phyloP scores from a whole-genome alignment of 2,888 invertebrate genomes.

The Scaeva pyrastri region DNA sequence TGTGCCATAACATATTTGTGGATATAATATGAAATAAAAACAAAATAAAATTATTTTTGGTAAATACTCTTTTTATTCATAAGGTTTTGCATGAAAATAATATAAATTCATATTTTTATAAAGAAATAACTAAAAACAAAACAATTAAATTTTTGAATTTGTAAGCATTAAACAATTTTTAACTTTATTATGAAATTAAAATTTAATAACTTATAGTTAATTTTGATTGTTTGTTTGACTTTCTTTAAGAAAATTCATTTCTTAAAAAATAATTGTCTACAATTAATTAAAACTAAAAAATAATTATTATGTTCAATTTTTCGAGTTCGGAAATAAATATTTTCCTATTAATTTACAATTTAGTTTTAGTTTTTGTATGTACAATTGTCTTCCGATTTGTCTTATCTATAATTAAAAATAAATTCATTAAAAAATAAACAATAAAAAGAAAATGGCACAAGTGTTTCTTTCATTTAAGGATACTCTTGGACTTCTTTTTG shows the following conservation, averaged over 20 bases:
- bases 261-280: slow-evolving; percentile 60
- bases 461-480: slow-evolving; percentile 52
- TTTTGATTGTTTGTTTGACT: slow-evolving; percentile 80
- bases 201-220: slow-evolving; percentile 82
- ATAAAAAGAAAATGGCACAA: slow-evolving; percentile 70
- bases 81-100: slow-evolving; percentile 45
- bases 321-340: slow-evolving; percentile 47
- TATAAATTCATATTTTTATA: slow-evolving; percentile 50
- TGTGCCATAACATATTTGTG: slow-evolving; percentile 48
- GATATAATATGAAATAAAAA: slow-evolving; percentile 37
- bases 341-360: slow-evolving; percentile 76
- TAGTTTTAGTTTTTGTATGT: slow-evolving; percentile 67
- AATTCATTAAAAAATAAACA: slow-evolving; percentile 47
- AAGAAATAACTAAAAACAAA: slow-evolving; percentile 72
- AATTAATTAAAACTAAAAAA: slow-evolving; percentile 41
- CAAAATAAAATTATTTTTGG: slow-evolving; percentile 76
- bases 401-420: slow-evolving; percentile 27
- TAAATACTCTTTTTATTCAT: slow-evolving; percentile 76
- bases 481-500: slow-evolving; percentile 50
- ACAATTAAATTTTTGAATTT: slow-evolving; percentile 61
- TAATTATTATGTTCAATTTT: slow-evolving; percentile 62
- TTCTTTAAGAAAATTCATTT: slow-evolving; percentile 66
- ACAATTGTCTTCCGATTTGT: slow-evolving; percentile 79
- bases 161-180: slow-evolving; percentile 75
- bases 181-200: slow-evolving; percentile 78